A percentile compares a stretch with the other conserved stretches of the same genome.
phyloP scores from a whole-genome alignment of 2,113 vertebrate species.

The Himantopus leucocephalus region DNA sequence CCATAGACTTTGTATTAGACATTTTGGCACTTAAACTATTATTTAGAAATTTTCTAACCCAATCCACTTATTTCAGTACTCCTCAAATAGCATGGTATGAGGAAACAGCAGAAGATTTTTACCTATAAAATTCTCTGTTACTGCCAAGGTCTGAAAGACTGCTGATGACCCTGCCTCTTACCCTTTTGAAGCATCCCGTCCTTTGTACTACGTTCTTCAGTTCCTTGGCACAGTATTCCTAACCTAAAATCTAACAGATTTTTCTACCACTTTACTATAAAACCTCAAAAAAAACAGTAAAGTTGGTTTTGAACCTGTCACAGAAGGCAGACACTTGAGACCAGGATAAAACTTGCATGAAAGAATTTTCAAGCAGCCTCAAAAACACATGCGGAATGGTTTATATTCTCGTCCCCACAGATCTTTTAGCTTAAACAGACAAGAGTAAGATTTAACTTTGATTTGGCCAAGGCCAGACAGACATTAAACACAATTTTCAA shows the following conservation, averaged over 20 bases:
- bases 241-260: background rate
- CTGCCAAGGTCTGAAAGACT: background rate
- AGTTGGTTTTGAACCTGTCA: background rate
- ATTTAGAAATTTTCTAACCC: background rate
- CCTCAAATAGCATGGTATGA: background rate
- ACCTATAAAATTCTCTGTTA: background rate
- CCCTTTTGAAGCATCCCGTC: background rate
- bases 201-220: background rate
- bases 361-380: conserved; percentile 11
- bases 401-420: background rate
- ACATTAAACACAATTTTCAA: background rate
- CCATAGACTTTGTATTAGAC: background rate
- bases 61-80: background rate
- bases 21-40: background rate
- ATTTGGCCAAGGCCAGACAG: conserved; percentile 1
- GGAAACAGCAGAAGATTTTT: background rate
- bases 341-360: background rate
- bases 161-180: background rate
- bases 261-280: background rate
- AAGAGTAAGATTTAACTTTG: background rate
- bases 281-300: background rate
- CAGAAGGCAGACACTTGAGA: background rate
- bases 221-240: background rate
- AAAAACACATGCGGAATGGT: background rate
- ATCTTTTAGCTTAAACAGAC: conserved; percentile 14